Conservation (phyloP, 2,797 vertebrate genomes). For the Typhlichthys eigenmanni region DNA sequence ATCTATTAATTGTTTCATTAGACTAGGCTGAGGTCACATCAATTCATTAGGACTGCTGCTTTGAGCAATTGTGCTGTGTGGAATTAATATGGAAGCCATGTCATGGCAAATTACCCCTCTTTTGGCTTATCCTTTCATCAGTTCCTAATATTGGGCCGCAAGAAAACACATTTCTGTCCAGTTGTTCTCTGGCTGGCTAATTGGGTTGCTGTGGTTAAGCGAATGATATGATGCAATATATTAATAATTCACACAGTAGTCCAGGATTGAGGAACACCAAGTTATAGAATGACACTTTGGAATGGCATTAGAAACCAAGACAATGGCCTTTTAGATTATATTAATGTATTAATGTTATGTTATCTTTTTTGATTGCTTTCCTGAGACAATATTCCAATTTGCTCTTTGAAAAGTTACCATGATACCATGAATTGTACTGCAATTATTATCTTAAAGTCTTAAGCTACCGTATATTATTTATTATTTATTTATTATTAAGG, state of each 20-base stretch:
- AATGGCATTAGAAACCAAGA: too few relatives aligned
- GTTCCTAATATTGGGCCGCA: slow-evolving; percentile 12
- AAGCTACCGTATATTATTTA: slow-evolving; percentile 19
- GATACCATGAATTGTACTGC: slow-evolving; percentile 20
- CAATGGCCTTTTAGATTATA: too few relatives aligned
- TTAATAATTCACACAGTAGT: slow-evolving; percentile 21
- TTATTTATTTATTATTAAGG: too few relatives aligned
- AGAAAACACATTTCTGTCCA: slow-evolving; percentile 11
- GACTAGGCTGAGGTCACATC: slow-evolving; percentile 53
- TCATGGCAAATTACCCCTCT: slow-evolving; percentile 41
- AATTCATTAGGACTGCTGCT: slow-evolving; percentile 56
- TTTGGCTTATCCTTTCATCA: slow-evolving; percentile 38
- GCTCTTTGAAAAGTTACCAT: too few relatives aligned
- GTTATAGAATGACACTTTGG: neutral
- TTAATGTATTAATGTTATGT: too few relatives aligned
- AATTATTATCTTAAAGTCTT: slow-evolving; percentile 32
- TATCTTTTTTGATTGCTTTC: too few relatives aligned
- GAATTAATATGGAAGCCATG: slow-evolving; percentile 57
- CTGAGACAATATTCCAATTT: too few relatives aligned
- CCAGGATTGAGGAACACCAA: neutral
- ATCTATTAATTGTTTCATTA: slow-evolving; percentile 62
- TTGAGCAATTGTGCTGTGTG: slow-evolving; percentile 43
- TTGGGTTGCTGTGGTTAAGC: slow-evolving; percentile 33
- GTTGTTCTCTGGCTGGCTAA: slow-evolving; percentile 17
- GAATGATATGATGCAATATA: slow-evolving; percentile 37